Evolutionary conservation across 2,113 vertebrate genomes (phyloP).

Genomic region (Bolborhynchus lineola): DNA sequence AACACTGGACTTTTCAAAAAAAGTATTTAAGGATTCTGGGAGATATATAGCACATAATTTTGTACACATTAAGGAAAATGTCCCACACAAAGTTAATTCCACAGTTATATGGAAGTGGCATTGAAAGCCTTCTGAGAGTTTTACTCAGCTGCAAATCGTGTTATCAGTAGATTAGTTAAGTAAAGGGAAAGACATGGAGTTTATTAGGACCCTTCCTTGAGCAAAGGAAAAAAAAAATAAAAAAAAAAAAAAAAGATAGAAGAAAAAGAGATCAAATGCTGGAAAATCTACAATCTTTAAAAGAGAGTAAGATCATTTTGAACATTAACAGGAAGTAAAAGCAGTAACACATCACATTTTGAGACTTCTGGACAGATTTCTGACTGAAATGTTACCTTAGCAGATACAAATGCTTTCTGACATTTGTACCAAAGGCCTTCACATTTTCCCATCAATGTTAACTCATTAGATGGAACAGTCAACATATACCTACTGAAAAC

Average conservation of each 20-base stretch:
- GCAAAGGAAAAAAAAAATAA: background rate
- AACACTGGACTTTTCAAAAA: background rate
- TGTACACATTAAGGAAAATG: background rate
- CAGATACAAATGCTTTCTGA: background rate
- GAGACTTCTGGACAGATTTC: background rate
- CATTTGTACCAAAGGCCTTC: background rate
- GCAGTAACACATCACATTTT: background rate
- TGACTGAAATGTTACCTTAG: background rate
- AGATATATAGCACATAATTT: background rate
- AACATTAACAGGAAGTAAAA: background rate
- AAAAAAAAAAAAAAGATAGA: background rate
- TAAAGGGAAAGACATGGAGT: background rate
- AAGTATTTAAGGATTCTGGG: background rate
- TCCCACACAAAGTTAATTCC: background rate
- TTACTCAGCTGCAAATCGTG: background rate
- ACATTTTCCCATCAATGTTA: background rate
- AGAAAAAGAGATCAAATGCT: background rate
- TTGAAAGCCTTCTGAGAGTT: background rate
- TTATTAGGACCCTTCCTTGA: background rate
- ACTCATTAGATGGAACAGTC: background rate
- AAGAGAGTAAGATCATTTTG: background rate
- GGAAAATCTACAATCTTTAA: background rate
- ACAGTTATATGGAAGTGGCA: background rate
- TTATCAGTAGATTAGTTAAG: background rate
- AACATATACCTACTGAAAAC: background rate